These are phyloP conservation scores for Nyctalus aviator DNA, from an alignment of 2,797 vertebrate species.

Conservation along the genomic window DNA sequence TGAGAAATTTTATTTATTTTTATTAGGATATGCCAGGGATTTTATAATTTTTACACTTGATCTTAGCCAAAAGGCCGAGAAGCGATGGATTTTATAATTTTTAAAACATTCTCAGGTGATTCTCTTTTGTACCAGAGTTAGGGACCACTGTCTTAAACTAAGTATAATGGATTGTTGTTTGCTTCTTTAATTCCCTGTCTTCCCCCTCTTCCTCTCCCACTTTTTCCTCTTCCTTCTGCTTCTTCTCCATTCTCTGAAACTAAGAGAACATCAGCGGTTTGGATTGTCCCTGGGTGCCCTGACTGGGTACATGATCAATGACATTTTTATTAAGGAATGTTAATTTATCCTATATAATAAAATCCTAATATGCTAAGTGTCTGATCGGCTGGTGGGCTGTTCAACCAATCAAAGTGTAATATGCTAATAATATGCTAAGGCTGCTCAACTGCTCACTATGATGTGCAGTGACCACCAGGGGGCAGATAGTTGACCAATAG, in stretches of 20 bases:
- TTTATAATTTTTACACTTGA: background rate
- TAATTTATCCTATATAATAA: no score
- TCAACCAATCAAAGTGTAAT: no score
- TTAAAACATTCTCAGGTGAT: background rate
- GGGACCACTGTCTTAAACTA: background rate
- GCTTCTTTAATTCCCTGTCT: background rate
- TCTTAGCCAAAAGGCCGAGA: no score
- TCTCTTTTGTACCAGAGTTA: background rate
- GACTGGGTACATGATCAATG: background rate
- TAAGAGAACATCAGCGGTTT: background rate
- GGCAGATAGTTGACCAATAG: no score
- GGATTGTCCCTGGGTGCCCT: background rate
- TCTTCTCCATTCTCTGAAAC: background rate
- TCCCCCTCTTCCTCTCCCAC: background rate
- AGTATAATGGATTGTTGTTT: background rate
- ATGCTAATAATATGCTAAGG: no score
- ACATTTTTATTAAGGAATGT: background rate
- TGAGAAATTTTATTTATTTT: background rate
- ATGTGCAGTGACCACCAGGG: no score
- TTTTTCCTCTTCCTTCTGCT: background rate
- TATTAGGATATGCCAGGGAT: background rate
- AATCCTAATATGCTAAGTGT: no score
- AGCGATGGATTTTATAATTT: background rate
- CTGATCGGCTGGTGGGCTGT: no score
- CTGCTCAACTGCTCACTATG: no score